Conservation (phyloP, 2,888 invertebrate species). For the Sarcophaga caerulescens region DNA sequence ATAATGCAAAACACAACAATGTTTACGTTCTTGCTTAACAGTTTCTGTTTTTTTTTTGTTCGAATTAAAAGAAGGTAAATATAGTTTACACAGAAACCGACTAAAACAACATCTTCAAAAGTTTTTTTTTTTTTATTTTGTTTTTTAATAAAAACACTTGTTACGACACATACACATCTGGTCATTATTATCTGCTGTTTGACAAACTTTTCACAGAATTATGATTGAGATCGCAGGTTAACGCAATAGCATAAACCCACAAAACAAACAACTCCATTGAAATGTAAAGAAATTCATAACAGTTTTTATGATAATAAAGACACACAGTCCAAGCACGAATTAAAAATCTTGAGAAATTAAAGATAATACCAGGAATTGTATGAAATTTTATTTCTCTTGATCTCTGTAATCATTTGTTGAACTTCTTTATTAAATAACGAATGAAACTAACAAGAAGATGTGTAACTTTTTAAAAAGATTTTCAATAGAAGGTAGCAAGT, state of each 20-base stretch:
- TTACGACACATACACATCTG: slow-evolving; percentile 56
- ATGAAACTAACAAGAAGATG: slow-evolving; percentile 44
- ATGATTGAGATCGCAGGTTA: slow-evolving; percentile 75
- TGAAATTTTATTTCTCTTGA: slow-evolving; percentile 33
- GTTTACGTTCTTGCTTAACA: slow-evolving; percentile 49
- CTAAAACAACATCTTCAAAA: not conserved
- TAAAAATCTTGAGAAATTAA: slow-evolving; percentile 36
- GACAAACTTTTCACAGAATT: slow-evolving; percentile 75
- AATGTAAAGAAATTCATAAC: slow-evolving; percentile 61
- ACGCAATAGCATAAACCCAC: slow-evolving; percentile 68
- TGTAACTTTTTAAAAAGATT: slow-evolving; percentile 45
- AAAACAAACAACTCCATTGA: slow-evolving; percentile 72
- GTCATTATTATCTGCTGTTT: slow-evolving; percentile 37
- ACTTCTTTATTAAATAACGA: slow-evolving; percentile 29
- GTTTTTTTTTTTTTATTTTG: not conserved
- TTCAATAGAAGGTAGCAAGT: slow-evolving; percentile 66
- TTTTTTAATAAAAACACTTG: slow-evolving; percentile 58
- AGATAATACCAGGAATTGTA: slow-evolving; percentile 58
- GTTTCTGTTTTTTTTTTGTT: not conserved
- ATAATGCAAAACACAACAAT: slow-evolving; percentile 56
- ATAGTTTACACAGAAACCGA: slow-evolving; percentile 13
- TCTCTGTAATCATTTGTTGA: slow-evolving; percentile 54
- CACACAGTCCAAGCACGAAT: slow-evolving; percentile 10
- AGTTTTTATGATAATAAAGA: slow-evolving; percentile 35
- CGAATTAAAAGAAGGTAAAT: slow-evolving; percentile 16